A percentile compares a stretch with the other conserved stretches of the same genome.
These are phyloP conservation scores for Cosmorhoe ocellata DNA, from an alignment of 2,888 invertebrate genomes.

Conservation along the genomic window DNA sequence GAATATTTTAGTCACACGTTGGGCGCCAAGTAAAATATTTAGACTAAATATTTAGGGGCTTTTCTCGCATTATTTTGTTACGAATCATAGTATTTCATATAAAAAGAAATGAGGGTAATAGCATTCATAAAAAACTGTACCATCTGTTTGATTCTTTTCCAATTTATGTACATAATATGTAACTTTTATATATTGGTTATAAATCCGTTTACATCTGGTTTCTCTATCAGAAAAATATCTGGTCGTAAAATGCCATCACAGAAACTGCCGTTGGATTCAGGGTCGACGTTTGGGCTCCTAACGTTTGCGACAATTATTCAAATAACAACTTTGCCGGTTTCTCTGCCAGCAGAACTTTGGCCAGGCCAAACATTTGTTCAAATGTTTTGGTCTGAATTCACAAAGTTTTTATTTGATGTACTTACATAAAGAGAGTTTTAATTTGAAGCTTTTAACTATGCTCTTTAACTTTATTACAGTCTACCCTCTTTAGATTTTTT, in stretches of 20 bases:
- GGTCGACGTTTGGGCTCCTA: not conserved
- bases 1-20: not conserved
- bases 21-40: constrained; percentile 5
- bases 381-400: no score
- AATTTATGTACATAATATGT: not conserved
- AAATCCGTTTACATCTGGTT: not conserved
- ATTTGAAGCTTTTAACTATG: no score
- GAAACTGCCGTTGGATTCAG: not conserved
- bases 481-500: no score
- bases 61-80: no score
- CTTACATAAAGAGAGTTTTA: no score
- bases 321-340: not conserved
- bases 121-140: not conserved
- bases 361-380: no score
- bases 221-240: not conserved
- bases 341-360: no score
- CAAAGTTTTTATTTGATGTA: no score
- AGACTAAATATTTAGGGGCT: no score
- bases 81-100: no score
- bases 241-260: not conserved
- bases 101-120: no score
- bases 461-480: no score
- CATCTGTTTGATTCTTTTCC: not conserved
- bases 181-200: constrained; percentile 1
- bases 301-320: not conserved